Base-by-base conservation (phyloP, 2,797 vertebrate genomes). In the Mormyrops boulengeri region DNA sequence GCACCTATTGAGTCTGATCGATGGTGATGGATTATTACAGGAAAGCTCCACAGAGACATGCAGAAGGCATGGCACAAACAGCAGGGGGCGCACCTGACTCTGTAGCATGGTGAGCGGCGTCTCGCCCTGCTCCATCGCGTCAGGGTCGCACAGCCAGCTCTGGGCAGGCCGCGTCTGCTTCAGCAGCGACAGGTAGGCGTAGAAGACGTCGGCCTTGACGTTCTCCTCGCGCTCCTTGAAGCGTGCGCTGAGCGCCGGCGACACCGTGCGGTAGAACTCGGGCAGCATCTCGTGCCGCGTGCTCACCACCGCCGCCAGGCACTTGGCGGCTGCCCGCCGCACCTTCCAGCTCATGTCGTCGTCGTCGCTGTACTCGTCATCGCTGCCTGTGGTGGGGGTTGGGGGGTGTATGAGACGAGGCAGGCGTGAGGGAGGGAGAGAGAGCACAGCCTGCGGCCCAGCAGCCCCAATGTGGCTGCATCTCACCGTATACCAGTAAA, bases 341-440 rank as follows among this genome's bases (percentile, higher is more conserved):
- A 99, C 99, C 95, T 99, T 99, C 99, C 99, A 99, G 93, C 98
- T 99, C 98, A 99, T 99, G 94, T 99, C 99, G 90, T 99, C 99
- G n/a, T 99, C 99, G 80, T 99, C 99, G n/a, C 99, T 99, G 94
- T 99, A 99, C 94, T 99, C 98, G 89, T 99, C 99, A 60, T 99
- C 99, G 0, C 98, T 98, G 92, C 97, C 97, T 98, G 90, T 80
- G 89, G 5, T 9, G 80, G n/a, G 3, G 4, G 30, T 14, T 14
- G 62, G 26, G 9, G 26, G 84, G 60, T 2, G 11, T 30, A 17
- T 6, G 38, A 6, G 30, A 22, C 5, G 17, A 4, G 88, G 44
- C 1, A 19, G 62, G 38, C 0, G 8, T 19, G 69, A 3, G 47
- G 17, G 53, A 7, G 66, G 3, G 55, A 8, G 6, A 34, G 88